Conservation (phyloP, 2,113 vertebrate genomes). For the Microtus richardsoni region DNA sequence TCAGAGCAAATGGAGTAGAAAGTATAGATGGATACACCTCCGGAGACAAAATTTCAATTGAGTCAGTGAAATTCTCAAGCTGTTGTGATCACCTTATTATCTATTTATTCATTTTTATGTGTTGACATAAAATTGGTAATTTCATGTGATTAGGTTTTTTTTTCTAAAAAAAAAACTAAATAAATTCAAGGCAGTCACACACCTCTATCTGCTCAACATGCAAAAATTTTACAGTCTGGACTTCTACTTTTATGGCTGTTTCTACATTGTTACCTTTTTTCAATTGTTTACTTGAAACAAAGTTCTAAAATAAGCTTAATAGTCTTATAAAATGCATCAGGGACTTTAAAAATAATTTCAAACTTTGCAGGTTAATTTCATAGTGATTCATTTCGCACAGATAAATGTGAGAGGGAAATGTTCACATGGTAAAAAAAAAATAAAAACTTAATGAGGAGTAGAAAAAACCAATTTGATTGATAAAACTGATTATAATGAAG, state of each 20-base stretch:
- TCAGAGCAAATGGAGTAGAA: constrained; percentile 49
- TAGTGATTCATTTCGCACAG: background rate
- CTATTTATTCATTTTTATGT: constrained; percentile 11
- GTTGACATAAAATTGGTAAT: constrained; percentile 30
- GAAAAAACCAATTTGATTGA: background rate
- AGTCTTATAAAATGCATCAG: background rate
- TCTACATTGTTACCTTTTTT: background rate
- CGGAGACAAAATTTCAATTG: constrained; percentile 45
- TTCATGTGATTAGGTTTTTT: background rate
- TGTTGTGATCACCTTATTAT: background rate
- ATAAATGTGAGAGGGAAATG: background rate
- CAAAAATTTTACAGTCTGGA: background rate
- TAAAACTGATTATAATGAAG: background rate
- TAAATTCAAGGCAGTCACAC: background rate
- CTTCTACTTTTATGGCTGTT: background rate
- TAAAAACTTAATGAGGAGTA: background rate
- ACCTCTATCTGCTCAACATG: background rate
- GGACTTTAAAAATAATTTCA: background rate
- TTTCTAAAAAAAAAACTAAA: background rate
- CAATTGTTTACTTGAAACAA: background rate
- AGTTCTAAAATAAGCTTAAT: background rate
- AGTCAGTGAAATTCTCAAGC: constrained; percentile 26
- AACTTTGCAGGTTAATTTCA: background rate
- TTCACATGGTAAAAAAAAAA: background rate
- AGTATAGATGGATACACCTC: background rate